A percentile compares a stretch with the other conserved stretches of the same genome.
These are phyloP conservation scores for Andrena fulva DNA, from an alignment of 2,888 invertebrate species.

Conservation along the genomic window DNA sequence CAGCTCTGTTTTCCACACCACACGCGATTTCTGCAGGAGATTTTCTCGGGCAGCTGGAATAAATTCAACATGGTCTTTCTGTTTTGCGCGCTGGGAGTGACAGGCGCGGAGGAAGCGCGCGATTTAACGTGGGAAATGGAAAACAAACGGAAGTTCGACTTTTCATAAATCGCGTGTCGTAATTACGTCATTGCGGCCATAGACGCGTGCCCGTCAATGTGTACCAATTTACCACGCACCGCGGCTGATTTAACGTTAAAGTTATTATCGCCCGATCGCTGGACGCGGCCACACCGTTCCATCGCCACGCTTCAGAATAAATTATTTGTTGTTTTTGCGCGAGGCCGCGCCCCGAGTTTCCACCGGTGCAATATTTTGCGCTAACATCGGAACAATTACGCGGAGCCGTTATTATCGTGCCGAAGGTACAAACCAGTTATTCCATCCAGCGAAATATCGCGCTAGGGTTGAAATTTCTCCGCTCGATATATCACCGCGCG, in stretches of 20 bases:
- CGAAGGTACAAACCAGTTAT: not conserved
- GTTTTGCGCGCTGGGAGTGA: too few relatives aligned
- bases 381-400: not conserved
- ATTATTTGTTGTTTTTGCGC: slow-evolving; percentile 24
- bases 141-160: not conserved
- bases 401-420: not conserved
- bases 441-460: not conserved
- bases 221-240: slow-evolving; percentile 18
- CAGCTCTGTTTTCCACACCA: slow-evolving; percentile 3
- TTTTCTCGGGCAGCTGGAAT: not conserved
- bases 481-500: not conserved
- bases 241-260: slow-evolving; percentile 23
- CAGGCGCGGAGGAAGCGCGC: not conserved
- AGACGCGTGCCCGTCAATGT: not conserved
- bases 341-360: not conserved
- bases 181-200: slow-evolving; percentile 14
- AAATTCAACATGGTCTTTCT: not conserved
- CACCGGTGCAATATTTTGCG: not conserved
- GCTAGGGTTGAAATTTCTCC: not conserved
- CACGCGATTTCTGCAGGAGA: not conserved
- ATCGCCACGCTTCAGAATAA: slow-evolving; percentile 23
- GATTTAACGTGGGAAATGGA: not conserved
- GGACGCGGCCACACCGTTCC: not conserved
- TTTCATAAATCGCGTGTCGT: slow-evolving; percentile 23
- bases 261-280: slow-evolving; percentile 35